Base-by-base conservation (phyloP, 1,140 invertebrate genomes). In the Cheumatopsyche charites region DNA sequence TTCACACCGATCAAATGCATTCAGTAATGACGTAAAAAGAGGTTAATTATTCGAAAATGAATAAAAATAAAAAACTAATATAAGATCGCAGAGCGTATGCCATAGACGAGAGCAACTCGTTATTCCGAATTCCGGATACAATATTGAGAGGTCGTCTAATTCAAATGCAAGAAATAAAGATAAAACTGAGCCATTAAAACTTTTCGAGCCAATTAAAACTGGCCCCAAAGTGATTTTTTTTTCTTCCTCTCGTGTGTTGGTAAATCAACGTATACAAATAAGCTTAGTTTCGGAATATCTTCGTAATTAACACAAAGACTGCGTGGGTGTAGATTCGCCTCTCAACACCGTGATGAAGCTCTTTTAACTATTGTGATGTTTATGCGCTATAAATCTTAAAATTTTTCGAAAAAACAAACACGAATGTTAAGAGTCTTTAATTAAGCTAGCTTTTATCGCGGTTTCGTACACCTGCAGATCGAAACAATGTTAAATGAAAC, bases 171-270 rank as follows among this genome's bases (percentile, higher is more conserved):
- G 66, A 68, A 68, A 74, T 74, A 68, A 49, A 75, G 73, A 75
- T 75, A 75, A 75, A 71, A 73, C 58, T 43, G 67, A 68, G 67
- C 73, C 47, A 70, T 75, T 73, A 73, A 71, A 58, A 67, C 69
- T 72, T 75, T 70, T 43, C 62, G 52, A 70, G 74, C 71, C 71
- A 75, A 75, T 75, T 75, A 75, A 75, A 72, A 72, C 63, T 62
- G 43, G 70, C 70, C 69, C 47, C 67, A 58, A 43, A 62, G 74
- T 66, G 67, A 72, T 62, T 45, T 75, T 75, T 75, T 69, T 23
- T 23, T 58, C 23, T 23, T 21, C 21, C 13, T 25, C 55, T 6
- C 25, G 21, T 21, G 29, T 36, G 29, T 36, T 36, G 9, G 29
- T n/a, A 36, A 4, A 36, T 36, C 9, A 3, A 36, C 29, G 29